phyloP scores from a whole-genome alignment of 2,888 invertebrate genomes.

The Mongoloraphidia duomilia region DNA sequence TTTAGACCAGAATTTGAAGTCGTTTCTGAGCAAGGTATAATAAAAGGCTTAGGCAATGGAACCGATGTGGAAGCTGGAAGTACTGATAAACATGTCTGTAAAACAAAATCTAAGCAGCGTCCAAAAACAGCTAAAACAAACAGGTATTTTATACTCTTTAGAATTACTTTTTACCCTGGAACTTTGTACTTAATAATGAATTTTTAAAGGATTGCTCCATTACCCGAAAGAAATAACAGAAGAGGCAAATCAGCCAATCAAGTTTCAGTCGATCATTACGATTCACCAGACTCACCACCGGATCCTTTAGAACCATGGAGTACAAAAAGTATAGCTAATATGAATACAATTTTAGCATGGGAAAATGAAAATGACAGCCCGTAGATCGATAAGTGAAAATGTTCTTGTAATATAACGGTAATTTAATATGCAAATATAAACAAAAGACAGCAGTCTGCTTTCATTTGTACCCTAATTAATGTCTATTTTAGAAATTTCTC shows the following conservation, averaged over 20 bases:
- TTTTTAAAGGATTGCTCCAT: constrained; percentile 34
- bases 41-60: constrained; percentile 24
- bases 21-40: constrained; percentile 2
- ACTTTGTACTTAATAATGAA: constrained; percentile 10
- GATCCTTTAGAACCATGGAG: constrained; percentile 63
- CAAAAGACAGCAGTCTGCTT: too few relatives aligned
- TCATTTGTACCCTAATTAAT: too few relatives aligned
- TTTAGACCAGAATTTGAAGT: not conserved
- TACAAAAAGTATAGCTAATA: constrained; percentile 50
- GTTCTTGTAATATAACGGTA: too few relatives aligned
- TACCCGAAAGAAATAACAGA: constrained; percentile 23
- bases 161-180: constrained; percentile 1
- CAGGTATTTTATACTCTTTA: constrained; percentile 17
- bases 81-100: constrained; percentile 1
- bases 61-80: constrained; percentile 20
- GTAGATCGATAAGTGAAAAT: constrained; percentile 17
- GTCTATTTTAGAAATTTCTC: too few relatives aligned
- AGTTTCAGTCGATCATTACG: constrained; percentile 20
- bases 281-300: constrained; percentile 31
- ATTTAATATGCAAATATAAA: too few relatives aligned
- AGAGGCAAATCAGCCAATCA: constrained; percentile 29
- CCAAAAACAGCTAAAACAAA: constrained; percentile 26
- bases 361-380: constrained; percentile 38
- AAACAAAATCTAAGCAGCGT: constrained; percentile 12
- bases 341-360: constrained; percentile 56